Evolutionary conservation across 2,113 vertebrate genomes (phyloP).

Genomic region (Polyodon spathula): DNA sequence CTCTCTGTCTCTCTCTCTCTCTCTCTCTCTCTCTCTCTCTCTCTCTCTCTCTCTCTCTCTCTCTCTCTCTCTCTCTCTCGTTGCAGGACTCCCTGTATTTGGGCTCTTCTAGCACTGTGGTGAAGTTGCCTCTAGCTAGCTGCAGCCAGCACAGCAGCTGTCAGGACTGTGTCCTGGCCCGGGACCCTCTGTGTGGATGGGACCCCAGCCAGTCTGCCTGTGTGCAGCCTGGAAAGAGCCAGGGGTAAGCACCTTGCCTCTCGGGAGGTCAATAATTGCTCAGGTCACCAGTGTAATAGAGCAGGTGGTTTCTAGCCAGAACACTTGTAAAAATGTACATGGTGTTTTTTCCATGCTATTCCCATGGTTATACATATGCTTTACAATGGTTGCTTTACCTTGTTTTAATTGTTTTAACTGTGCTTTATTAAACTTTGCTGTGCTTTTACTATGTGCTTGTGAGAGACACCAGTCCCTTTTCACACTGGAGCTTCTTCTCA

Average conservation of each 20-base stretch:
- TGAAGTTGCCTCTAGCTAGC: conserved; percentile 50
- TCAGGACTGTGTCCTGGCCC: conserved; percentile 59
- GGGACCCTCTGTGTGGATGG: conserved; percentile 65
- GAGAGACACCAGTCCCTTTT: no score
- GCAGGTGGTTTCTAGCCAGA: no score
- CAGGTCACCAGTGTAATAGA: no score
- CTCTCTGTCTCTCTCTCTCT: conserved; percentile 12
- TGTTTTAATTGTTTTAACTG: no score
- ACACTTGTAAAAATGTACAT: no score
- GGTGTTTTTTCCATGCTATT: no score
- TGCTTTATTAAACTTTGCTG: no score
- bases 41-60: background rate
- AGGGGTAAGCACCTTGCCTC: conserved; percentile 26
- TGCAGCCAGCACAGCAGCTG: conserved; percentile 60
- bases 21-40: background rate
- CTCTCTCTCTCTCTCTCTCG: conserved; percentile 12
- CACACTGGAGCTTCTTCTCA: background rate
- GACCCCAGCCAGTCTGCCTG: conserved; percentile 38
- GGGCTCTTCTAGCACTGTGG: conserved; percentile 57
- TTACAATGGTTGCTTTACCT: no score
- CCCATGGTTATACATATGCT: no score
- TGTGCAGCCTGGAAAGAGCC: conserved; percentile 27
- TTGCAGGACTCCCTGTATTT: conserved; percentile 56
- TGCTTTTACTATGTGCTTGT: no score
- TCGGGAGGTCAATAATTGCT: no score